These are phyloP conservation scores for Centropyge bicolor DNA, from an alignment of 2,797 vertebrate species.

Conservation along the genomic window DNA sequence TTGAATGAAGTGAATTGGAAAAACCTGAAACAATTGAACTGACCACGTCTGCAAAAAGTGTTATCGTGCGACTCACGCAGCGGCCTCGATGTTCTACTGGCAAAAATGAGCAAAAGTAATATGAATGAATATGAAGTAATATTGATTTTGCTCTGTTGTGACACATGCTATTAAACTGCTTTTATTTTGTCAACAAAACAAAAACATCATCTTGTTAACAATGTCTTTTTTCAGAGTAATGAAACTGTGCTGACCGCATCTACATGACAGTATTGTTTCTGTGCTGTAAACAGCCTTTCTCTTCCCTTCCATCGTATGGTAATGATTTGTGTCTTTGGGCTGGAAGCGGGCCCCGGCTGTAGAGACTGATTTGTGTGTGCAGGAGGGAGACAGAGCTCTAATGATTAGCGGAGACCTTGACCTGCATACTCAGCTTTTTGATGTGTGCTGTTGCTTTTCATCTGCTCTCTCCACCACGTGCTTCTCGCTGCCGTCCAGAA, in stretches of 20 bases:
- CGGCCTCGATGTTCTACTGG: neutral
- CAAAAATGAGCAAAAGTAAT: neutral
- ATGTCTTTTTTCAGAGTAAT: neutral
- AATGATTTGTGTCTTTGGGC: slow-evolving; percentile 16
- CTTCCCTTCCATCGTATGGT: slow-evolving; percentile 5
- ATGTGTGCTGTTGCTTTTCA: slow-evolving; percentile 46
- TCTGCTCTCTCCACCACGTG: slow-evolving; percentile 18
- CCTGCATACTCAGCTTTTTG: slow-evolving; percentile 52
- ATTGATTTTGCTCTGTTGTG: slow-evolving; percentile 16
- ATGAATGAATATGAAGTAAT: neutral
- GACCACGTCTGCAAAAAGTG: neutral
- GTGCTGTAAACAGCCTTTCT: neutral
- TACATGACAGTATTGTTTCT: neutral
- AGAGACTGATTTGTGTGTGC: slow-evolving; percentile 41
- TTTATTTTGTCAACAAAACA: neutral
- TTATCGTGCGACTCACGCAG: neutral
- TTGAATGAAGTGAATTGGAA: neutral
- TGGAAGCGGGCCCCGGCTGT: slow-evolving; percentile 4
- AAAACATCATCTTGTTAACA: neutral
- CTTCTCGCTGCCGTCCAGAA: slow-evolving; percentile 24
- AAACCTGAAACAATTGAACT: slow-evolving; percentile 25
- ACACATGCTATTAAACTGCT: neutral
- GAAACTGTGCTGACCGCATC: slow-evolving; percentile 4
- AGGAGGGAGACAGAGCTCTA: slow-evolving; percentile 25
- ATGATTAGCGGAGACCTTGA: slow-evolving; percentile 55